Conservation (phyloP, 2,113 vertebrate species). For the Centropus bengalensis region DNA sequence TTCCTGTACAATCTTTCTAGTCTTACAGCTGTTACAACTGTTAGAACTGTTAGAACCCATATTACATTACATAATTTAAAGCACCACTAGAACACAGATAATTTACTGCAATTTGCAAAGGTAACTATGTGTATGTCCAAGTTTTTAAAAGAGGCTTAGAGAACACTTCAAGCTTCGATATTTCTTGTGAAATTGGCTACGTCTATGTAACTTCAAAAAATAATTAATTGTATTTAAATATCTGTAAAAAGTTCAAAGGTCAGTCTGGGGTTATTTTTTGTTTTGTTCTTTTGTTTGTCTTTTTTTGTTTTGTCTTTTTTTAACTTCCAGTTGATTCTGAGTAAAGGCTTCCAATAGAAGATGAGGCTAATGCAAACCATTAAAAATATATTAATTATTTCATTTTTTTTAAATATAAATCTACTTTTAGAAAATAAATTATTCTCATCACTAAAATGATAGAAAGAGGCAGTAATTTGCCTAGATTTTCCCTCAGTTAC, state of each 20-base stretch:
- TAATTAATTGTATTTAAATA: background rate
- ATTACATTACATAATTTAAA: background rate
- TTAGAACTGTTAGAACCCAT: background rate
- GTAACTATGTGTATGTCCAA: background rate
- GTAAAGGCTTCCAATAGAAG: background rate
- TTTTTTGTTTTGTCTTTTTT: background rate
- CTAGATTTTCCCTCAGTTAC: background rate
- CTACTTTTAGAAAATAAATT: background rate
- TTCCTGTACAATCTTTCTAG: background rate
- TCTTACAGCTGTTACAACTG: background rate
- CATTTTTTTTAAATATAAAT: background rate
- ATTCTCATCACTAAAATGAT: background rate
- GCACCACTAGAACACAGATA: background rate
- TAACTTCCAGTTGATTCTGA: background rate
- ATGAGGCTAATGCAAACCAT: background rate
- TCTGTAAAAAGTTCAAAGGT: background rate
- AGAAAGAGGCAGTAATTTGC: background rate
- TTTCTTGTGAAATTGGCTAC: background rate
- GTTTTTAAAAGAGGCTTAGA: background rate
- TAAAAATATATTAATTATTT: background rate
- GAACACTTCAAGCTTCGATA: background rate
- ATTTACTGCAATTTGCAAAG: background rate
- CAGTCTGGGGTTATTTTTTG: background rate
- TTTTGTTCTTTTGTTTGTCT: too few species aligned
- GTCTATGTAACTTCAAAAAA: background rate